These are phyloP conservation scores for Pygoscelis antarcticus DNA, from an alignment of 2,113 vertebrate genomes.

Conservation along the genomic window DNA sequence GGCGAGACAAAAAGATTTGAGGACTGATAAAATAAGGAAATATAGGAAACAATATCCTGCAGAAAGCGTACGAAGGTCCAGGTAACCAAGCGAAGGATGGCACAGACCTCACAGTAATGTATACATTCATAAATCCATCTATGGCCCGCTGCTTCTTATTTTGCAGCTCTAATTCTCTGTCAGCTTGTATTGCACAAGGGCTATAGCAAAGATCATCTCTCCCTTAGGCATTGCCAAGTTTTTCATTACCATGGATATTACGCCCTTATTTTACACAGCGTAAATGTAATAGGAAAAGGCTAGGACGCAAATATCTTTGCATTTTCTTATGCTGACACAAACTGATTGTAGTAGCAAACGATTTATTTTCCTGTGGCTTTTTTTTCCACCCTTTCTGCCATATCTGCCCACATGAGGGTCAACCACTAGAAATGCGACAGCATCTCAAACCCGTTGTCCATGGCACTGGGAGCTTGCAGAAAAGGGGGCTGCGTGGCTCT, in stretches of 20 bases:
- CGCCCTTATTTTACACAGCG: background rate
- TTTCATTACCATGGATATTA: background rate
- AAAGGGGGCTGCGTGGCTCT: background rate
- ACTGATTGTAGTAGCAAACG: background rate
- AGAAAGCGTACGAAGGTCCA: accelerated
- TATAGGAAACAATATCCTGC: background rate
- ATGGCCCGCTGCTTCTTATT: background rate
- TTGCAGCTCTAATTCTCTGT: background rate
- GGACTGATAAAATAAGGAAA: background rate
- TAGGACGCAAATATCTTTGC: background rate
- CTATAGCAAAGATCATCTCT: background rate
- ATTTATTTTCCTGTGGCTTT: background rate
- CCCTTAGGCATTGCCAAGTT: background rate
- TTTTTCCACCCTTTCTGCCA: background rate
- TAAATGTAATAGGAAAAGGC: background rate
- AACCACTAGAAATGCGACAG: background rate
- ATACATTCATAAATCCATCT: background rate
- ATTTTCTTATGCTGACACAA: background rate
- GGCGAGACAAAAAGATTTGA: background rate
- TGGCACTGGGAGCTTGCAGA: background rate
- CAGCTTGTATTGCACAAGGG: background rate
- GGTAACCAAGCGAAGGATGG: background rate
- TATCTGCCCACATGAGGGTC: background rate
- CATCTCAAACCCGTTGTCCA: accelerated
- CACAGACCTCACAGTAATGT: background rate